phyloP scores from a whole-genome alignment of 37 sponge, comb jelly and placozoan species.

The Agelas oroides region DNA sequence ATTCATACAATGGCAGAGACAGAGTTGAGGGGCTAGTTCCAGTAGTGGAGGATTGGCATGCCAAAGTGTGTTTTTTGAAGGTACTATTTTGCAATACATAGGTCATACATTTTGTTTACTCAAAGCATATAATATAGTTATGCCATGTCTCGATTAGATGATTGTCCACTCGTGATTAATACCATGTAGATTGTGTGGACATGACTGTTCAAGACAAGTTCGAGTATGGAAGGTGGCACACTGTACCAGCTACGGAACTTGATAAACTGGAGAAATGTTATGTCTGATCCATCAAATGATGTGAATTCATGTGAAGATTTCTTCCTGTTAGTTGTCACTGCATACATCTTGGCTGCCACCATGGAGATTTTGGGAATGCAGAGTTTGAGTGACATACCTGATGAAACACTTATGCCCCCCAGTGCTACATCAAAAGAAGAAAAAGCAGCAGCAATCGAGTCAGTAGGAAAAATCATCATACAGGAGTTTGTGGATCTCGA shows the following conservation, averaged over 20 bases:
- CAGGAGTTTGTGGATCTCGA: too few species aligned
- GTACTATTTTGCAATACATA: too few species aligned
- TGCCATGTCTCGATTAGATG: too few species aligned
- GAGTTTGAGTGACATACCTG: too few species aligned
- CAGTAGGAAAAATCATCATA: too few species aligned
- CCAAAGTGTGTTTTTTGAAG: slow-evolving; percentile 7
- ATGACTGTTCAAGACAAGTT: slow-evolving; percentile 16
- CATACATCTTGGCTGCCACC: slow-evolving; percentile 43
- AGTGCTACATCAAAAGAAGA: too few species aligned
- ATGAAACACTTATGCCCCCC: too few species aligned
- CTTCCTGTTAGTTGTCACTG: slow-evolving; percentile 1
- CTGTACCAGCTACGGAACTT: slow-evolving; percentile 56
- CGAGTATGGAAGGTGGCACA: slow-evolving; percentile 38
- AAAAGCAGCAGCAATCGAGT: too few species aligned
- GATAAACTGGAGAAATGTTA: slow-evolving; percentile 43
- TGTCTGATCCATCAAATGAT: neutral
- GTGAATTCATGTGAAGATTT: slow-evolving; percentile 44
- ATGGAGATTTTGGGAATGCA: slow-evolving; percentile 40
- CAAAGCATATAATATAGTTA: too few species aligned
- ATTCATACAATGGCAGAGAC: neutral
- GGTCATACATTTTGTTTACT: too few species aligned
- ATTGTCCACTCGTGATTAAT: too few species aligned
- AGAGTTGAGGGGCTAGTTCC: neutral
- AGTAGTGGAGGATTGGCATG: slow-evolving; percentile 36
- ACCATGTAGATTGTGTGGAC: too few species aligned